A percentile compares a stretch with the other conserved stretches of the same genome.
phyloP scores from a whole-genome alignment of 2,888 invertebrate species.

The Junonia oenone region DNA sequence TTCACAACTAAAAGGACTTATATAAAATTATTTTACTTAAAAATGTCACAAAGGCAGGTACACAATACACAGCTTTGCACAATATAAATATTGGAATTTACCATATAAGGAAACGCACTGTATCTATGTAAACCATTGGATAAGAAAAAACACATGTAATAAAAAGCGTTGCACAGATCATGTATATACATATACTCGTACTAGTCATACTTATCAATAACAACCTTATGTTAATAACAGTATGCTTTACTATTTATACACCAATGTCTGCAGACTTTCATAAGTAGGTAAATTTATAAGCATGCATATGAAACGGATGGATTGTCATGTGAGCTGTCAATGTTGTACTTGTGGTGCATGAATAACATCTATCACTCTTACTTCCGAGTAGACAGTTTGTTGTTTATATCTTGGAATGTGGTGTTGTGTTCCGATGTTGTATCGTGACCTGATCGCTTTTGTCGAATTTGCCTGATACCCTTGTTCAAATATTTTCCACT shows the following conservation, averaged over 20 bases:
- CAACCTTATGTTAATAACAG: not conserved
- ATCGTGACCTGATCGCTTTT: constrained; percentile 58
- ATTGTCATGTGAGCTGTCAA: constrained; percentile 28
- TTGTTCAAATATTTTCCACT: constrained; percentile 3
- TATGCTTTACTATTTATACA: not conserved
- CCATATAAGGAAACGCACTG: not conserved
- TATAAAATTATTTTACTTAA: not conserved
- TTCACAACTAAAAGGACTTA: not conserved
- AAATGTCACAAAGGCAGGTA: constrained; percentile 4
- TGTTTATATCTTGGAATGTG: constrained; percentile 57
- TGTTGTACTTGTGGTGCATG: constrained; percentile 70
- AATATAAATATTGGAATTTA: not conserved
- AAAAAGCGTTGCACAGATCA: constrained; percentile 12
- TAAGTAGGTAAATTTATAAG: constrained; percentile 16
- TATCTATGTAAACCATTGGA: not conserved
- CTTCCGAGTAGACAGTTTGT: constrained; percentile 29
- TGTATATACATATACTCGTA: not conserved
- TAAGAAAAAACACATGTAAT: not conserved
- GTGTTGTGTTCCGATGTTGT: constrained; percentile 64
- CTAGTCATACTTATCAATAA: not conserved
- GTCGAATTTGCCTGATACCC: constrained; percentile 40
- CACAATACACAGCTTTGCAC: constrained; percentile 10
- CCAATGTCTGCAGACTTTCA: not conserved
- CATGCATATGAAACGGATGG: constrained; percentile 21
- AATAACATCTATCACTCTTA: constrained; percentile 73